These are phyloP conservation scores for Fregetta grallaria DNA, from an alignment of 2,113 vertebrate genomes.

Conservation along the genomic window DNA sequence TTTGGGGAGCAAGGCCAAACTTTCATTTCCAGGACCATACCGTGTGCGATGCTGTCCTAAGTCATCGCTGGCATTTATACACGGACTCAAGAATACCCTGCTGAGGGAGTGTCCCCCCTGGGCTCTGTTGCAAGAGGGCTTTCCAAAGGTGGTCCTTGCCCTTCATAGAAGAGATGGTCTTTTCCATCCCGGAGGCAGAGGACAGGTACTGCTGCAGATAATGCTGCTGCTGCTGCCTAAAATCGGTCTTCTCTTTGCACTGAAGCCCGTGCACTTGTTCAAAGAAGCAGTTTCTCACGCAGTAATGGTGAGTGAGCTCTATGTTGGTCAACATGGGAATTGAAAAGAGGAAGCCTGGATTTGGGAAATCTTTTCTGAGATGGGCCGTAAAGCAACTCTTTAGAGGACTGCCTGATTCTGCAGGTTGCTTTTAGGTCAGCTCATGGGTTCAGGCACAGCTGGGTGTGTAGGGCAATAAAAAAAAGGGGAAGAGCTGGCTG, in stretches of 20 bases:
- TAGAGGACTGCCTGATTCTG: background rate
- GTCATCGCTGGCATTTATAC: background rate
- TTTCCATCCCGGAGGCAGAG: background rate
- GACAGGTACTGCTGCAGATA: background rate
- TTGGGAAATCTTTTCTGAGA: background rate
- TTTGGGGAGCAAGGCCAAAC: background rate
- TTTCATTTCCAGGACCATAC: background rate
- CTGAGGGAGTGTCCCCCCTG: background rate
- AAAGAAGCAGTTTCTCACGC: background rate
- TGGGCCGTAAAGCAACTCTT: background rate
- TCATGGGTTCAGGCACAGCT: background rate
- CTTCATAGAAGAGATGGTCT: background rate
- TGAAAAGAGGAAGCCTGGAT: background rate
- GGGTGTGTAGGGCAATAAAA: background rate
- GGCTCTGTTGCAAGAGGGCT: background rate
- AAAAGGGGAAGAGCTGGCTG: background rate
- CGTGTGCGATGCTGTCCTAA: background rate
- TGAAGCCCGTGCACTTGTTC: background rate
- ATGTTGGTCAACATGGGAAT: rapidly evolving
- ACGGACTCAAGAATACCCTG: background rate
- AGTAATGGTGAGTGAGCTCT: background rate
- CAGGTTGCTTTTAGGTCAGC: background rate
- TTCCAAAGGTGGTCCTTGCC: background rate
- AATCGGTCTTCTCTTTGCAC: background rate
- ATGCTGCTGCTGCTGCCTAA: background rate